phyloP scores from a whole-genome alignment of 2,797 vertebrate species.

The Semaprochilodus insignis region DNA sequence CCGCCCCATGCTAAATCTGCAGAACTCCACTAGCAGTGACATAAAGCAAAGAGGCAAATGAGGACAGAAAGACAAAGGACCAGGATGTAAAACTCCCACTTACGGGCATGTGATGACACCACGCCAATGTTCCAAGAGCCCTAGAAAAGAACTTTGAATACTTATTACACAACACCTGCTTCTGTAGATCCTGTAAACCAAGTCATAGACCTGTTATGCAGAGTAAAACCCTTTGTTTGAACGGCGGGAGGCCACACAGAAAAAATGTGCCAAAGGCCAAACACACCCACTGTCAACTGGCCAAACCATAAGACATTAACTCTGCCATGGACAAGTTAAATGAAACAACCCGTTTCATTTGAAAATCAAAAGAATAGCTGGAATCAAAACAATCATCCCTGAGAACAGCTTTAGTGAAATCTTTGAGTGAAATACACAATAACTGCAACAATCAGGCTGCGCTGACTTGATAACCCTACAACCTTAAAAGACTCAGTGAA shows the following conservation, averaged over 20 bases:
- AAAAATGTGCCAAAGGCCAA: background rate
- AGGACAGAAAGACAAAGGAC: background rate
- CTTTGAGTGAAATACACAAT: no score
- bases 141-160: background rate
- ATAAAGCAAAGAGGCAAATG: background rate
- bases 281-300: background rate
- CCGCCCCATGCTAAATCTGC: background rate
- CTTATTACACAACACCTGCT: slow-evolving; percentile 1
- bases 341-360: no score
- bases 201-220: background rate
- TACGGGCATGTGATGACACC: background rate
- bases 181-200: background rate
- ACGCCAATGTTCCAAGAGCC: no score
- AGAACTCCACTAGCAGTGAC: background rate
- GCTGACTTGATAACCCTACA: no score
- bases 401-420: no score
- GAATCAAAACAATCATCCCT: no score
- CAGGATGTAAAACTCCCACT: slow-evolving; percentile 10
- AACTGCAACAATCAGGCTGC: no score
- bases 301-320: background rate
- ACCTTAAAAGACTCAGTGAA: no score
- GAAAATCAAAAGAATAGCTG: no score
- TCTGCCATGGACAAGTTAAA: background rate
- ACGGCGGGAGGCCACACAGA: background rate
- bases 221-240: background rate